Percentiles rank a stretch among this genome's conserved stretches.
phyloP scores from a whole-genome alignment of 2,888 invertebrate genomes.

The Megastigmus dorsalis region DNA sequence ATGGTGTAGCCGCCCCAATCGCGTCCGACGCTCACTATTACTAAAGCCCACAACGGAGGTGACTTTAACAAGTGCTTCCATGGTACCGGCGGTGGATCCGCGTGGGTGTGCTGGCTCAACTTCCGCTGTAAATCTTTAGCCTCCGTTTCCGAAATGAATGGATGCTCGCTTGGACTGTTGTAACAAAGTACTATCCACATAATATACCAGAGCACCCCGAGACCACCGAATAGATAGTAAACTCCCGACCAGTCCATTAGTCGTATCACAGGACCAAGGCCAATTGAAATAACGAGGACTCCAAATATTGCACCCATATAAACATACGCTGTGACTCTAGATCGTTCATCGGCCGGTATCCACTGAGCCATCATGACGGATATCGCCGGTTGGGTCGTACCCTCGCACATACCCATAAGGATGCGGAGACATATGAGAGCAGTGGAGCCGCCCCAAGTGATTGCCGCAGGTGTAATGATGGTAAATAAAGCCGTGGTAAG shows the following conservation, averaged over 20 bases:
- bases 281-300: constrained; percentile 77
- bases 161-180: constrained; percentile 71
- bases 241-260: constrained; percentile 82
- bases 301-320: constrained; percentile 86
- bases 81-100: constrained; percentile 51
- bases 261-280: constrained; percentile 82
- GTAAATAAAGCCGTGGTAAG: constrained; percentile 90
- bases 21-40: constrained; percentile 75
- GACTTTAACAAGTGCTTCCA: constrained; percentile 71
- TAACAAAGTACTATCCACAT: constrained; percentile 77
- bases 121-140: constrained; percentile 64
- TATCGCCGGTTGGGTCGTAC: constrained; percentile 88
- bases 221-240: constrained; percentile 86
- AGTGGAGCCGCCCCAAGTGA: constrained; percentile 80
- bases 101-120: constrained; percentile 58
- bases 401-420: constrained; percentile 89
- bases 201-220: constrained; percentile 84
- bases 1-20: constrained; percentile 55
- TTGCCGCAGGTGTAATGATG: constrained; percentile 84
- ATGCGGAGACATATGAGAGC: constrained; percentile 85
- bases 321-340: constrained; percentile 85
- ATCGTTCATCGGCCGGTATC: constrained; percentile 82
- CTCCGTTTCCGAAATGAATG: constrained; percentile 71
- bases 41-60: constrained; percentile 81
- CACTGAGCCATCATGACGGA: constrained; percentile 87